Evolutionary conservation across 2,113 vertebrate species (phyloP).

Genomic region (Tetraodon nigroviridis): DNA sequence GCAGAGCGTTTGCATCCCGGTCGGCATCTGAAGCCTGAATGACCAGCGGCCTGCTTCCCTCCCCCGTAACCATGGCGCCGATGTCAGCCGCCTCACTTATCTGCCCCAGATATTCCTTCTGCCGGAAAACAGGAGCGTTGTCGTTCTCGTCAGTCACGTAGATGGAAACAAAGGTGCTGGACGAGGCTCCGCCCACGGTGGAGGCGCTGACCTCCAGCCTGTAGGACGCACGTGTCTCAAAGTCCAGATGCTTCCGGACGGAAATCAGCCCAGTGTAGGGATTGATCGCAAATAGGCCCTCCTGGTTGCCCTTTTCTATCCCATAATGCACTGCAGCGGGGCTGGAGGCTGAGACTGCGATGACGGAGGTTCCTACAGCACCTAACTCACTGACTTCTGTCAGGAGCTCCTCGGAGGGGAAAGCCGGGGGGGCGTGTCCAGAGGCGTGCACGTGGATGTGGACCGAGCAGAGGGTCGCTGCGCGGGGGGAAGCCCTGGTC

Average conservation of each 20-base stretch:
- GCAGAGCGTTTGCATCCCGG: constrained; percentile 81
- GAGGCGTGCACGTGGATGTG: constrained; percentile 78
- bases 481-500: constrained; percentile 85
- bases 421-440: constrained; percentile 81
- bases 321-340: constrained; percentile 83
- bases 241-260: constrained; percentile 79
- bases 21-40: constrained; percentile 84
- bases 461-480: constrained; percentile 80
- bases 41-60: constrained; percentile 83
- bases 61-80: constrained; percentile 84
- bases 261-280: constrained; percentile 86
- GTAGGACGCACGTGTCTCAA: constrained; percentile 82
- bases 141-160: constrained; percentile 93
- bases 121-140: constrained; percentile 81
- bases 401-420: constrained; percentile 82
- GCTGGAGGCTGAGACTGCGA: constrained; percentile 79
- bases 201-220: constrained; percentile 80
- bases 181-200: constrained; percentile 77
- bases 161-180: constrained; percentile 73
- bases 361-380: constrained; percentile 74
- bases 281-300: constrained; percentile 83
- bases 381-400: constrained; percentile 86
- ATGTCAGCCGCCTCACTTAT: constrained; percentile 83
- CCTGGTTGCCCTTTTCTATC: constrained; percentile 82
- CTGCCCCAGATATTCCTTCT: constrained; percentile 76